Evolutionary conservation across 1,140 invertebrate species (phyloP).

Genomic region (Cydia pomonella): DNA sequence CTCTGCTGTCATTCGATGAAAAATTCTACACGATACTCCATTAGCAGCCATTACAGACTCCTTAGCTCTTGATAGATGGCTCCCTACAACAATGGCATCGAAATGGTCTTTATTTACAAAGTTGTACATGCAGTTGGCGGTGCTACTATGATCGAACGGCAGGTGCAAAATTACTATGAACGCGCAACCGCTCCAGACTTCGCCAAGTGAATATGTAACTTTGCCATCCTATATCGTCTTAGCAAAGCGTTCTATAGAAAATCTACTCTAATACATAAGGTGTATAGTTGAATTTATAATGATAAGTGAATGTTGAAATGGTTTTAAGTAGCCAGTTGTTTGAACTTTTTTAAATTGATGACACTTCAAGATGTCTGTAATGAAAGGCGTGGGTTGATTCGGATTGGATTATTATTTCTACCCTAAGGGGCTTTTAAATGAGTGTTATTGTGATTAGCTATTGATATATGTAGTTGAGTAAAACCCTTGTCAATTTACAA

Average conservation of each 20-base stretch:
- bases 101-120: conserved; percentile 16
- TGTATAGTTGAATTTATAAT: not conserved
- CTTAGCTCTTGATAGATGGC: conserved; percentile 23
- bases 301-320: not conserved
- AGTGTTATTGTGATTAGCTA: not conserved
- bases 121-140: not conserved
- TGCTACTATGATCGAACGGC: not conserved
- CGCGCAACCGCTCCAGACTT: not conserved
- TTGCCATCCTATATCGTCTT: not conserved
- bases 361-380: conserved; percentile 15
- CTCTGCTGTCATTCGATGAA: conserved; percentile 26
- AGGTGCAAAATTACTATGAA: not conserved
- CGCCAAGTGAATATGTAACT: not conserved
- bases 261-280: not conserved
- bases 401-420: not conserved
- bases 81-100: not conserved
- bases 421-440: conserved; percentile 9
- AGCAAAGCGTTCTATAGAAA: not conserved
- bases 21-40: conserved; percentile 18
- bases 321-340: conserved; percentile 27
- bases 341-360: conserved; percentile 31
- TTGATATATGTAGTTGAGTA: not conserved
- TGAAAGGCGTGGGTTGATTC: conserved; percentile 14
- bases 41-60: conserved; percentile 19
- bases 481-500: not conserved